These are phyloP conservation scores for Bombus polaris DNA, from an alignment of 1,140 invertebrate species.

Conservation along the genomic window DNA sequence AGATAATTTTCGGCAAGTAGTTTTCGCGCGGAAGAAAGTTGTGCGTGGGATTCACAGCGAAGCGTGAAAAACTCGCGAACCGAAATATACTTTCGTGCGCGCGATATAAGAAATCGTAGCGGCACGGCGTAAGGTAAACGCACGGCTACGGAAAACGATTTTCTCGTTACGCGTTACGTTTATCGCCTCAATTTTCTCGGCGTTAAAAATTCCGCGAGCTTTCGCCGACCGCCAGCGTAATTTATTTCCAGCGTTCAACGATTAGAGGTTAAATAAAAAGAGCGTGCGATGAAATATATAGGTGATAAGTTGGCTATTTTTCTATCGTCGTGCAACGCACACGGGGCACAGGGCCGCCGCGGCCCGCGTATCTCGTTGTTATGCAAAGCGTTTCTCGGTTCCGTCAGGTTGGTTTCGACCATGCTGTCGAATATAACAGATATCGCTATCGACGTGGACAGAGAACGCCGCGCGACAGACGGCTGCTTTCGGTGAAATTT, in stretches of 20 bases:
- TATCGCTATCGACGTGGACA: constrained; percentile 8
- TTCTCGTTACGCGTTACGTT: constrained; percentile 22
- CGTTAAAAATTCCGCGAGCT: constrained; percentile 8
- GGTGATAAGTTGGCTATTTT: constrained; percentile 8
- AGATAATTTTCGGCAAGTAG: background rate
- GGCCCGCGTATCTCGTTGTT: background rate
- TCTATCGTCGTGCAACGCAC: background rate
- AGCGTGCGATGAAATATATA: constrained; percentile 1
- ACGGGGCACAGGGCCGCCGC: background rate
- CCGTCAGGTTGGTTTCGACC: background rate
- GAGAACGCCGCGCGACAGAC: background rate
- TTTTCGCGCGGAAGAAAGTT: background rate
- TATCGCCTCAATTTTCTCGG: background rate
- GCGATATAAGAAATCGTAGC: background rate
- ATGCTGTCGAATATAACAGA: background rate
- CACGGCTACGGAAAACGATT: background rate
- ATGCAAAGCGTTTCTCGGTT: constrained; percentile 24
- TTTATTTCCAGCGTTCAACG: background rate
- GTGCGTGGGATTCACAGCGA: background rate
- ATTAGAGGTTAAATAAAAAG: background rate
- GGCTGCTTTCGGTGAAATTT: constrained; percentile 42
- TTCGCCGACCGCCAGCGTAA: background rate
- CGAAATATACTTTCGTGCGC: background rate
- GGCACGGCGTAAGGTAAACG: background rate
- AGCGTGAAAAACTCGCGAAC: background rate